Conservation (phyloP, 1,140 invertebrate species). For the Prorops nasuta region DNA sequence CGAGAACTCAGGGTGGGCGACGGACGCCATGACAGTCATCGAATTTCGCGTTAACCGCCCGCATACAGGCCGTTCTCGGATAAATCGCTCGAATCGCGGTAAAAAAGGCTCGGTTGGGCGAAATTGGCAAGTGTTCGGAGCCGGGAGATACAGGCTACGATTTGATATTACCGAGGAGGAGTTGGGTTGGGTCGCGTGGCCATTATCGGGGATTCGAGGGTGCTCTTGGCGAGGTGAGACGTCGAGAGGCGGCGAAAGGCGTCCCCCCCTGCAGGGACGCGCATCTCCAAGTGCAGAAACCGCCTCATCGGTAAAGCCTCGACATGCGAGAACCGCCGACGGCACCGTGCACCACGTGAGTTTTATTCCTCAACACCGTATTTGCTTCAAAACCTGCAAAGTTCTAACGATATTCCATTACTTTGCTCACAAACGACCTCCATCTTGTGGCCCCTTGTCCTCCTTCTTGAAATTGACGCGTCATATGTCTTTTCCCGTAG, state of each 20-base stretch:
- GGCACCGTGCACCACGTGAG: slow-evolving; percentile 49
- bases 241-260: slow-evolving; percentile 38
- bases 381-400: too few species aligned
- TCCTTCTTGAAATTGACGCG: too few species aligned
- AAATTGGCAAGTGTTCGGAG: slow-evolving; percentile 11
- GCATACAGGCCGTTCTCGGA: slow-evolving; percentile 18
- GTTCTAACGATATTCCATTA: too few species aligned
- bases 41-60: slow-evolving; percentile 38
- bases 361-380: slow-evolving; percentile 19
- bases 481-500: too few species aligned
- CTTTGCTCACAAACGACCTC: too few species aligned
- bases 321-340: slow-evolving; percentile 42
- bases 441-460: too few species aligned
- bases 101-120: too few species aligned
- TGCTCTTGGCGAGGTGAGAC: slow-evolving; percentile 39
- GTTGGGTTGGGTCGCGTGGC: slow-evolving; percentile 27
- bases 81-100: too few species aligned
- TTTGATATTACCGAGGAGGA: slow-evolving; percentile 15
- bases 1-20: slow-evolving; percentile 32
- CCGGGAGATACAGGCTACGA: neutral
- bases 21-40: slow-evolving; percentile 44
- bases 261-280: slow-evolving; percentile 44
- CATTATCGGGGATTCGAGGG: slow-evolving; percentile 42
- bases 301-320: slow-evolving; percentile 25
- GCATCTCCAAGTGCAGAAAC: slow-evolving; percentile 29